Base-by-base conservation (phyloP, 1,140 invertebrate genomes). In the Tenebrio molitor region DNA sequence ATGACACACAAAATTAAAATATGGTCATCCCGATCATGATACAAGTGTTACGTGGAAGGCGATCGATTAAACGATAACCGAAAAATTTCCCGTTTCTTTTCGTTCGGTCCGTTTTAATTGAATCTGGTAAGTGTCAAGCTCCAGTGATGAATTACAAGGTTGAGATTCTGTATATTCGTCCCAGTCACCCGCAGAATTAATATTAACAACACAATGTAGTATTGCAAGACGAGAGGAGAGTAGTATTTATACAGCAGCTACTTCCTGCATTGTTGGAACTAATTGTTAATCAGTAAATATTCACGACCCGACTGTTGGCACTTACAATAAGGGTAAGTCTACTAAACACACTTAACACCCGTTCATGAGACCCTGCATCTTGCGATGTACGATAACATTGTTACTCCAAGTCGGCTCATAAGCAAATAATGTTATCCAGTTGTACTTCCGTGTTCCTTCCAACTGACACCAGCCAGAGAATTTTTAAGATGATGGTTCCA, bases 271-370 rank as follows among this genome's bases (percentile, higher is more conserved):
- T 58, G 50, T 58, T 58, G 50, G 23, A 58, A 58, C 50, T 58
- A 58, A 58, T 58, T 58, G 50, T 58, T 58, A 58, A 58, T 58
- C 50, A 58, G 50, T 58, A 58, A 58, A 58, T 58, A 58, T 58
- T 58, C 50, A 58, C 50, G 50, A 58, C 15, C 50, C 50, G 19
- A 58, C 50, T 58, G 50, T 58, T 58, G 50, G 21, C 23, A 29
- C 19, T 58, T 29, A 58, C 50, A 58, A 58, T 58, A n/a, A 15
- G 50, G 50, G 21, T 58, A 58, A 29, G 23, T 58, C 50, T 58
- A 17, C 50, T 58, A 58, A 58, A 58, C 19, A 58, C 50, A 58
- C 21, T 58, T 58, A 58, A 58, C 50, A 58, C 50, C 50, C 50
- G 23, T 58, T 29, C 44, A 50, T 50, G 44, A 50, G 44, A 46